Conservation (phyloP, 2,797 vertebrate species). For the Sebastes dallii region DNA sequence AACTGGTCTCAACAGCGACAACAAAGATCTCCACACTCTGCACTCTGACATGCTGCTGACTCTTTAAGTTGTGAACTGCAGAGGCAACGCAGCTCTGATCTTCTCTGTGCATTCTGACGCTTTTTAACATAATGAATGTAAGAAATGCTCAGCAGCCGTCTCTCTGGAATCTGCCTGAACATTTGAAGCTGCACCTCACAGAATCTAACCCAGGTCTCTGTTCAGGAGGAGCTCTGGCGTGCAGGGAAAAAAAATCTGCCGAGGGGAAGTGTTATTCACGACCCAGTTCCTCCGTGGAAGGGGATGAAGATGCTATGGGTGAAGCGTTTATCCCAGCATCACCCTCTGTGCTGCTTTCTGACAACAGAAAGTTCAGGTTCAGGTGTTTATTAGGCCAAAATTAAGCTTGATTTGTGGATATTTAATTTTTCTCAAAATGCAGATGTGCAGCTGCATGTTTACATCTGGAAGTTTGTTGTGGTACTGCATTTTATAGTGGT, state of each 20-base stretch:
- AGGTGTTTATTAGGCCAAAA: neutral
- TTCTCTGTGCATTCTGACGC: neutral
- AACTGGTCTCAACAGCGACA: neutral
- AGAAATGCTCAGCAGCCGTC: conserved; percentile 4
- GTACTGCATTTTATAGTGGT: neutral
- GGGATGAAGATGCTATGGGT: conserved; percentile 9
- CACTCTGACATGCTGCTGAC: conserved; percentile 34
- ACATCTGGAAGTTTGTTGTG: neutral
- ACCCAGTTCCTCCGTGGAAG: conserved; percentile 44
- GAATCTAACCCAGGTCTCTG: conserved; percentile 35
- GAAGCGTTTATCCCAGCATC: neutral
- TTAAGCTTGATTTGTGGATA: neutral
- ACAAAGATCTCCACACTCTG: neutral
- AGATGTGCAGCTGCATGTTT: neutral
- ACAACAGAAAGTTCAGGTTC: neutral
- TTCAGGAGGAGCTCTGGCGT: neutral
- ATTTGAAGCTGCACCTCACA: conserved; percentile 22
- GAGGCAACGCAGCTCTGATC: neutral
- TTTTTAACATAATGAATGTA: neutral
- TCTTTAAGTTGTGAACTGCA: neutral
- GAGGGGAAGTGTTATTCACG: conserved; percentile 48
- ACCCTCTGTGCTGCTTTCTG: neutral
- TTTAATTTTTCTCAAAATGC: neutral
- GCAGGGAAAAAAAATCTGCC: conserved; percentile 13
- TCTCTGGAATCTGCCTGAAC: neutral